Evolutionary conservation across 2,797 vertebrate species (phyloP).

Genomic region (Rhabdomys pumilio): DNA sequence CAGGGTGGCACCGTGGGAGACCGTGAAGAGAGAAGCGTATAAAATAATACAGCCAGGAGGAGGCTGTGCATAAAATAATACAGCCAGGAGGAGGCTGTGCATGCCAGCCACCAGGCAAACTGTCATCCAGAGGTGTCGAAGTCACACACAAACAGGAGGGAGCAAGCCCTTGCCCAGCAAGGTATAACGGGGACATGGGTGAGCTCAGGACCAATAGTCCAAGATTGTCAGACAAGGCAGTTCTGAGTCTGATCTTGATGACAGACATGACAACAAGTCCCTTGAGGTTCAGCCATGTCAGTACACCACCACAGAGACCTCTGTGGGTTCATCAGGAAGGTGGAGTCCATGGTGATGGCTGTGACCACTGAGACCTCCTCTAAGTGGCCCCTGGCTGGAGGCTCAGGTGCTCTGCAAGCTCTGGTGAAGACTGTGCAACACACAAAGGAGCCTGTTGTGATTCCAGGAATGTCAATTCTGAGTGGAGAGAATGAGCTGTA

Average conservation of each 20-base stretch:
- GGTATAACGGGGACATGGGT: background rate
- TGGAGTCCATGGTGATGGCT: too few species aligned
- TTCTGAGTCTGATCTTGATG: too few species aligned
- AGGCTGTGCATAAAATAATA: too few species aligned
- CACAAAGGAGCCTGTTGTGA: too few species aligned
- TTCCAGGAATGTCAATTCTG: background rate
- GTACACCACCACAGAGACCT: fast-evolving
- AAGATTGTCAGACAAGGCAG: background rate
- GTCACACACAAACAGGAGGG: fast-evolving
- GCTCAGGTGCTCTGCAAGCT: too few species aligned
- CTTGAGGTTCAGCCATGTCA: fast-evolving
- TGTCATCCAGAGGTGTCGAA: background rate
- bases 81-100: background rate
- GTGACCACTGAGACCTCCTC: background rate
- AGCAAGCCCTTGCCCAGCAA: background rate
- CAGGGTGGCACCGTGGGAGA: fast-evolving
- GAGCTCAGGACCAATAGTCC: fast-evolving
- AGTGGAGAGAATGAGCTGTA: background rate
- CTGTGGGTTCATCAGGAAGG: background rate
- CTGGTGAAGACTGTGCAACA: background rate
- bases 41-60: background rate
- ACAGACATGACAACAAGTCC: fast-evolving
- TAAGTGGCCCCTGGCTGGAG: background rate
- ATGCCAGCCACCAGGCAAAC: too few species aligned
- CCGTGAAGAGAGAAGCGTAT: fast-evolving